Conservation (phyloP, 2,888 invertebrate species). For the Proisotoma minuta region DNA sequence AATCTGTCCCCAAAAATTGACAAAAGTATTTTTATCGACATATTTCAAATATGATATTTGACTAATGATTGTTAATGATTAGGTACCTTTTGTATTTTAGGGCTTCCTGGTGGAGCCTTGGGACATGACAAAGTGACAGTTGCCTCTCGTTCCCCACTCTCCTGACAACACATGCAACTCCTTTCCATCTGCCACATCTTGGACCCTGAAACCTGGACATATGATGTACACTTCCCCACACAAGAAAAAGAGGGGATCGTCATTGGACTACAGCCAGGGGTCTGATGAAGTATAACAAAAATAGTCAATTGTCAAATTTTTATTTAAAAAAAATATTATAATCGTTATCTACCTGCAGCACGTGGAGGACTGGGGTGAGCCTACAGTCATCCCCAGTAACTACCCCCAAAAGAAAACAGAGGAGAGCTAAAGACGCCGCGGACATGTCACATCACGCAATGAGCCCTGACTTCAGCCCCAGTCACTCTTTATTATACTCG, state of each 20-base stretch:
- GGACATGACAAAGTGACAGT: constrained; percentile 83
- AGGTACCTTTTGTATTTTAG: constrained; percentile 73
- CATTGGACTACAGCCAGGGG: constrained; percentile 86
- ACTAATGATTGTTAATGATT: background rate
- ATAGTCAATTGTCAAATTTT: too few species aligned
- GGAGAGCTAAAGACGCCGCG: background rate
- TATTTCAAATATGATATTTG: background rate
- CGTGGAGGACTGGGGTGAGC: constrained; percentile 86
- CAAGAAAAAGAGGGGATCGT: constrained; percentile 91
- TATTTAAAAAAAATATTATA: too few species aligned
- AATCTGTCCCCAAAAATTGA: constrained; percentile 57
- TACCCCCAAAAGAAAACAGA: background rate
- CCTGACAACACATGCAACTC: constrained; percentile 92
- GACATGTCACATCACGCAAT: background rate
- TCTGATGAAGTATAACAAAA: too few species aligned
- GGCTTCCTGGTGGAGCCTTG: constrained; percentile 78
- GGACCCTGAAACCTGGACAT: constrained; percentile 88
- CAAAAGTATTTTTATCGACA: background rate
- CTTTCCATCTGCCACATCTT: constrained; percentile 96
- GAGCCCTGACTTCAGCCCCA: background rate
- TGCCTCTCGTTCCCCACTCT: constrained; percentile 86
- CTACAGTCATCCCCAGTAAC: constrained; percentile 69
- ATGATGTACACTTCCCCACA: constrained; percentile 83
- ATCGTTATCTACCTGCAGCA: too few species aligned
- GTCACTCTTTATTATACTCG: background rate